Conservation (phyloP, 2,113 vertebrate genomes). For the Damaliscus lunatus region DNA sequence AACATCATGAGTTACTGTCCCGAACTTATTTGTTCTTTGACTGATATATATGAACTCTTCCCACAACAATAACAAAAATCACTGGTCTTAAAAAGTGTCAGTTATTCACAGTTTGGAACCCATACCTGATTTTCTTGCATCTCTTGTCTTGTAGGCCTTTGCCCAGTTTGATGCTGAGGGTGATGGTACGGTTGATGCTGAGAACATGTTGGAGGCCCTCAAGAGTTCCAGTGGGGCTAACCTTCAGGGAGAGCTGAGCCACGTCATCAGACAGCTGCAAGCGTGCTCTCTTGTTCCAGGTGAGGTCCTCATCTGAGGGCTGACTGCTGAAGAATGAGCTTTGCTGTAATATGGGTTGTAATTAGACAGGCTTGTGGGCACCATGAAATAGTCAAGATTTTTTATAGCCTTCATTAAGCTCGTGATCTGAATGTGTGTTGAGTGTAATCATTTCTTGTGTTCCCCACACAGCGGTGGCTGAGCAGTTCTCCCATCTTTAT, state of each 20-base stretch:
- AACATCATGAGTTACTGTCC: not conserved
- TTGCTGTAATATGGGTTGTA: not conserved
- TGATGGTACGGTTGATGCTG: constrained; percentile 94
- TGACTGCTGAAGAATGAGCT: not conserved
- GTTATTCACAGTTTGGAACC: not conserved
- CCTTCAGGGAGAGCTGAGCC: constrained; percentile 95
- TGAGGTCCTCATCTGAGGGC: constrained; percentile 62
- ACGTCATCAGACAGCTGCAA: constrained; percentile 95
- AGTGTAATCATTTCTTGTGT: not conserved
- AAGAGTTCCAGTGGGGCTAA: constrained; percentile 96
- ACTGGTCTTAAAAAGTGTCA: not conserved
- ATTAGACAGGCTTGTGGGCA: not conserved
- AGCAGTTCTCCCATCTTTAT: not conserved
- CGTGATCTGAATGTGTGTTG: not conserved
- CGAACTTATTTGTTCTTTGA: not conserved
- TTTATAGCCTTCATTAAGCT: not conserved
- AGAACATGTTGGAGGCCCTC: constrained; percentile 93
- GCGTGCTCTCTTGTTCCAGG: constrained; percentile 97
- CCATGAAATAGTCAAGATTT: not conserved
- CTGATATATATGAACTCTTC: not conserved
- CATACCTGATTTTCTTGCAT: not conserved
- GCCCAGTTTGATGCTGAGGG: constrained; percentile 97
- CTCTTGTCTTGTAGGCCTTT: constrained; percentile 85
- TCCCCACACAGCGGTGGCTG: not conserved
- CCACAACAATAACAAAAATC: not conserved